Conservation (phyloP, 1,140 invertebrate genomes). For the Psilanteris sp. region DNA sequence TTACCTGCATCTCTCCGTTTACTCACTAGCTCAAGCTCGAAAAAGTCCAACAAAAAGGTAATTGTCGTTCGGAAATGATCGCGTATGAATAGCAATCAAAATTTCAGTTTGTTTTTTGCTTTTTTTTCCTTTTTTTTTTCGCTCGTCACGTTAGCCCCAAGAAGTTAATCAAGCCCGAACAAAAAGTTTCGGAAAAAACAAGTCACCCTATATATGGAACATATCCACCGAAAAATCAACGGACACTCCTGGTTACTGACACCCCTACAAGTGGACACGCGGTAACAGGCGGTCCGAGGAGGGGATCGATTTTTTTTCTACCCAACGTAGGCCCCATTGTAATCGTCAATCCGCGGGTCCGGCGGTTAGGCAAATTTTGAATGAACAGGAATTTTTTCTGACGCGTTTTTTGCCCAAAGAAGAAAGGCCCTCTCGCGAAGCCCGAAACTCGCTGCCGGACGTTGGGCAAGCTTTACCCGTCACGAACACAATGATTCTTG, state of each 20-base stretch:
- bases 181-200: slow-evolving; percentile 39
- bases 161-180: slow-evolving; percentile 39
- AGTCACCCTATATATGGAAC: slow-evolving; percentile 35
- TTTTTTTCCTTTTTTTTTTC: too few relatives aligned
- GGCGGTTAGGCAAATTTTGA: slow-evolving; percentile 77
- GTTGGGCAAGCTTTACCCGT: slow-evolving; percentile 65
- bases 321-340: slow-evolving; percentile 33
- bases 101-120: slow-evolving; percentile 13
- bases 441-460: slow-evolving; percentile 67
- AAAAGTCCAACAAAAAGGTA: slow-evolving; percentile 25
- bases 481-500: slow-evolving; percentile 63
- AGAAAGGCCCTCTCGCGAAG: slow-evolving; percentile 50
- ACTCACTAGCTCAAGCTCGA: neutral
- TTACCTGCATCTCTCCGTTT: slow-evolving; percentile 2
- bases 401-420: slow-evolving; percentile 33
- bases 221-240: slow-evolving; percentile 17
- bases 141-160: slow-evolving; percentile 24
- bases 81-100: slow-evolving; percentile 25
- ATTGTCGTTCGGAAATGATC: slow-evolving; percentile 34
- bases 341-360: slow-evolving; percentile 42
- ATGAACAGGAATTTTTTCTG: slow-evolving; percentile 69
- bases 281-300: slow-evolving; percentile 5
- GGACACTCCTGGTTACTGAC: neutral
- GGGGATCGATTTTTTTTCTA: slow-evolving; percentile 37
- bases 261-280: slow-evolving; percentile 31